Base-by-base conservation (phyloP, 2,888 invertebrate species). In the Nemotelus nigrinus region DNA sequence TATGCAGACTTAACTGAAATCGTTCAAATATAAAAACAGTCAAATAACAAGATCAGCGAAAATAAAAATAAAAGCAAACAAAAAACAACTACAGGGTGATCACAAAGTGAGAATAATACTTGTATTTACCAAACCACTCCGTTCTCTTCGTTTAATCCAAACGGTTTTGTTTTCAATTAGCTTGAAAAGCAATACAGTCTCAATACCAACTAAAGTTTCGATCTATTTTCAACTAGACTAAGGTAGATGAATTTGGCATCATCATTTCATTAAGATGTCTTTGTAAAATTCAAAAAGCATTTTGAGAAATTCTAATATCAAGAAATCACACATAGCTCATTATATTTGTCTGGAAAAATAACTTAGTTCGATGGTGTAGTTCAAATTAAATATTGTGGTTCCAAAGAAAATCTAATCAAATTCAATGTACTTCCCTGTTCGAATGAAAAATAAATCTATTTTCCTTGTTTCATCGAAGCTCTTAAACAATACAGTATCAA, bases 21-120 rank as follows among this genome's bases (percentile, higher is more conserved):
- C 25, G 25, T 25, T 25, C 25, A 25, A 25, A 25, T 1, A 25
- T 1, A 25, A 25, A 25, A 25, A 57, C 57, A 4, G 57, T 57
- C 57, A 57, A 67, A 43, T 0, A 7, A 57, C n/a, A 57, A 57
- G 25, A 2, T 58, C 45, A 65, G 10, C 44, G 43, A 45, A 41
- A 68, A 70, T 25, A n/a, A 7, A 68, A 48, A 25, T 48, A 47
- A 60, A 60, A 60, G 3, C 7, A 48, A 60, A 63, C 50, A 74
- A 57, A 74, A 68, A 48, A 68, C 25, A 65, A 74, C 60, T 74
- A 74, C 74, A 74, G 74, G 74, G 74, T 74, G 74, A 55, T 74
- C 74, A 63, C 74, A 45, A 60, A 74, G 74, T 74, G 63, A 63
- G 50, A 44, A 57, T 60, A 74, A 74, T 50, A 74, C 71, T 44